These are phyloP conservation scores for Prunella himalayana DNA, from an alignment of 2,113 vertebrate genomes.

Conservation along the genomic window DNA sequence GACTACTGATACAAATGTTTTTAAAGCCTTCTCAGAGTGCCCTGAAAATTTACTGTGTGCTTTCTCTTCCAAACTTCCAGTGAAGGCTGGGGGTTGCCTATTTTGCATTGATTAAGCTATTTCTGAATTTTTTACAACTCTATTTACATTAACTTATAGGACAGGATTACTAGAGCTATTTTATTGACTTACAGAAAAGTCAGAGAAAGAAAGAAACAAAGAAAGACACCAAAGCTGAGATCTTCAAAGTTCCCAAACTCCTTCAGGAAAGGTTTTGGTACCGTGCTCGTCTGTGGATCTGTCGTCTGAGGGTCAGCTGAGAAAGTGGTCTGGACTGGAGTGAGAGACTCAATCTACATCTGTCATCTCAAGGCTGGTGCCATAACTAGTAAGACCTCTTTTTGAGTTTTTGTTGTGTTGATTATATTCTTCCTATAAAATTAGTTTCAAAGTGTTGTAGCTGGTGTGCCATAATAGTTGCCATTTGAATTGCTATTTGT, in stretches of 20 bases:
- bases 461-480: neutral
- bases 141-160: neutral
- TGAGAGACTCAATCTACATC: neutral
- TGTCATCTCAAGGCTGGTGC: neutral
- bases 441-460: neutral
- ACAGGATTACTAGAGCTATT: neutral
- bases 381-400: neutral
- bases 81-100: neutral
- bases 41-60: neutral
- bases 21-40: neutral
- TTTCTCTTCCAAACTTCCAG: neutral
- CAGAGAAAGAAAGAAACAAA: neutral
- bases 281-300: neutral
- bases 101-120: neutral
- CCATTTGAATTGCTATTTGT: neutral
- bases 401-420: neutral
- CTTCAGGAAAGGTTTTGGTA: neutral
- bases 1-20: neutral
- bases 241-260: neutral
- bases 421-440: neutral
- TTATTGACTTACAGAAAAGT: neutral
- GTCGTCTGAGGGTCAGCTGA: neutral
- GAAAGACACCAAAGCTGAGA: neutral
- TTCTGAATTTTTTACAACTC: neutral
- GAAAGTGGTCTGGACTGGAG: neutral